phyloP scores from a whole-genome alignment of 35 echinoderm and acorn worm species.

The Acanthaster planci region DNA sequence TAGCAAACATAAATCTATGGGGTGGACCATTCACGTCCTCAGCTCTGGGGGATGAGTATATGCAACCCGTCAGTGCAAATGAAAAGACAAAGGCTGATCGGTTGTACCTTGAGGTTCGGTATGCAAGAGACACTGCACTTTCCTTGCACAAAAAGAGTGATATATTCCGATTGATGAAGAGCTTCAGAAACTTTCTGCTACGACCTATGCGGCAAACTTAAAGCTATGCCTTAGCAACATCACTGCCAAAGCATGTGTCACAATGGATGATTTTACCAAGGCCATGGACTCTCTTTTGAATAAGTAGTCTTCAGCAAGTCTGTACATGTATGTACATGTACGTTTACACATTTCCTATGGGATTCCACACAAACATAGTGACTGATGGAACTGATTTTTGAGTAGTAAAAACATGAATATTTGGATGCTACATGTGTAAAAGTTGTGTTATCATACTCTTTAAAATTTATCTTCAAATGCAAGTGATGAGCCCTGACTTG shows the following conservation, averaged over 20 bases:
- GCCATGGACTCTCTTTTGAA: not conserved
- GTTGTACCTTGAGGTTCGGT: slow-evolving; percentile 36
- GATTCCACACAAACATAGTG: too few species aligned
- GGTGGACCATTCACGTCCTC: slow-evolving; percentile 18
- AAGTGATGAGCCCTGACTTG: too few species aligned
- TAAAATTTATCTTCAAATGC: too few species aligned
- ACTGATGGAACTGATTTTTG: too few species aligned
- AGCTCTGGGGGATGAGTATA: not conserved
- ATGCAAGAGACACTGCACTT: slow-evolving; percentile 34
- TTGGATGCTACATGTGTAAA: too few species aligned
- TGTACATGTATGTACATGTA: too few species aligned
- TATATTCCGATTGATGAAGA: slow-evolving; percentile 20
- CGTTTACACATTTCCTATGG: too few species aligned
- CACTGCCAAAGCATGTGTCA: slow-evolving; percentile 3
- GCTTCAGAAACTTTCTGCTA: slow-evolving; percentile 1
- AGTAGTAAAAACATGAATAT: too few species aligned
- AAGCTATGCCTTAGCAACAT: slow-evolving; percentile 14
- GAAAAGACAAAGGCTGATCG: slow-evolving; percentile 11
- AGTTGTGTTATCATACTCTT: too few species aligned
- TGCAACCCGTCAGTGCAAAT: not conserved
- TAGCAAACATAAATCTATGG: slow-evolving; percentile 16
- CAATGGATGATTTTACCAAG: slow-evolving; percentile 21
- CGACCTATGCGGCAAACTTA: slow-evolving; percentile 12
- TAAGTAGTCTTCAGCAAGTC: too few species aligned
- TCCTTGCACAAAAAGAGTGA: slow-evolving; percentile 32